Base-by-base conservation (phyloP, 2,113 vertebrate species). In the Mixornis gularis region DNA sequence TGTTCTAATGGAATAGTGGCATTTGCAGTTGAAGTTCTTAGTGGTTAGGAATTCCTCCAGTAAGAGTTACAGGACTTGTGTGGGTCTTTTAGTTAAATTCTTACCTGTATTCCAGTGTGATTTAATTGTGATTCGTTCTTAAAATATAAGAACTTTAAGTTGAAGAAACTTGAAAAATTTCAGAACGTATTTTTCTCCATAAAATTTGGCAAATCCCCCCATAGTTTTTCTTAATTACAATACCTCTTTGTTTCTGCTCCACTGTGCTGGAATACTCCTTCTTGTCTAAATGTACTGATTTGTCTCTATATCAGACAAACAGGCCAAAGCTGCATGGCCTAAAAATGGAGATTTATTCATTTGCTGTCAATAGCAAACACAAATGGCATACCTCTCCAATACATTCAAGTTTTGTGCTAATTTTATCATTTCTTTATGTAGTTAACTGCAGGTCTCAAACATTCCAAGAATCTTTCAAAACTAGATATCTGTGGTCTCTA, bases 401-500 rank as follows among this genome's bases (percentile, higher is more conserved):
- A 22, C 34, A 58, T n/a, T 17, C 11, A 8, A 15, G 6, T 40
- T 83, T 83, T 44, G 41, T 80, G 44, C 24, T 40, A 8, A 64
- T 22, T 52, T 69, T 56, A 40, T 72, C 3, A 17, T 74, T 90
- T 12, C 13, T 87, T 74, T 49, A 13, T 49, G 5, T 46, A 68
- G 32, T n/a, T 90, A 46, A 51, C 30, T 74, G 26, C 34, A 74
- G 25, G 13, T 58, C 22, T 79, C 48, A 85, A 56, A 85, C 90
- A 40, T 72, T 55, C 36, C 11, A 21, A 8, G 17, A 12, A 11
- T 60, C 20, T 79, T 6, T 63, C 25, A 40, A 85, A 74, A 68
- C 29, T 73, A 26, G 3, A 0, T 34, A 32, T 41, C 13, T 52
- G 8, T 36, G 21, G 17, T 51, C 7, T 48, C 30, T 36, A 0